phyloP scores from a whole-genome alignment of 2,113 vertebrate species.

The Ctenodactylus gundi region DNA sequence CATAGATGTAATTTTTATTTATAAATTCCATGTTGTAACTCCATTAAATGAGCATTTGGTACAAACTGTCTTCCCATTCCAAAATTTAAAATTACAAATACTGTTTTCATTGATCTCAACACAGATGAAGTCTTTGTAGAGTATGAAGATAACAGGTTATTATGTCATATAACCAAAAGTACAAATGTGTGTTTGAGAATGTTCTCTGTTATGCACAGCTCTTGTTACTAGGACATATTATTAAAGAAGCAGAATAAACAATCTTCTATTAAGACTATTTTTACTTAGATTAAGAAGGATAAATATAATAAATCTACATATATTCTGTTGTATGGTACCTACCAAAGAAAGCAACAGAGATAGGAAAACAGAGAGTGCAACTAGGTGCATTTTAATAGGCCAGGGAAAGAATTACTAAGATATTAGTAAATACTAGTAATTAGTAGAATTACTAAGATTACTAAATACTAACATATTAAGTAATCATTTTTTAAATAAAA shows the following conservation, averaged over 20 bases:
- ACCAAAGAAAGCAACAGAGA: neutral
- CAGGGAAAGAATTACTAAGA: neutral
- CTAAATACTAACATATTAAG: too few species aligned
- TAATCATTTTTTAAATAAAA: constrained; percentile 5
- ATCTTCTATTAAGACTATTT: neutral
- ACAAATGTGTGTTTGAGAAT: neutral
- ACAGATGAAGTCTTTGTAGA: neutral
- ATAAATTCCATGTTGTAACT: neutral
- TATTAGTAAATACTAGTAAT: too few species aligned
- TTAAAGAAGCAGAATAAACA: neutral
- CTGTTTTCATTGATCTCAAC: constrained; percentile 15
- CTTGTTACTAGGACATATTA: neutral
- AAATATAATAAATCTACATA: neutral
- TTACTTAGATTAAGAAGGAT: neutral
- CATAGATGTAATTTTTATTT: constrained; percentile 17
- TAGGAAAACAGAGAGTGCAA: neutral
- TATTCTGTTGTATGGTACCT: neutral
- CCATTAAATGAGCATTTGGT: neutral
- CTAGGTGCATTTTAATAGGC: neutral
- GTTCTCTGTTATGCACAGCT: neutral
- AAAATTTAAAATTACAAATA: constrained; percentile 4
- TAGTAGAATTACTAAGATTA: too few species aligned
- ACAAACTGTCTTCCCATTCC: neutral
- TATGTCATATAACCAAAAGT: neutral
- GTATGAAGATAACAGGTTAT: neutral